These are phyloP conservation scores for Chiroxiphia lanceolata DNA, from an alignment of 2,797 vertebrate genomes.

Conservation along the genomic window DNA sequence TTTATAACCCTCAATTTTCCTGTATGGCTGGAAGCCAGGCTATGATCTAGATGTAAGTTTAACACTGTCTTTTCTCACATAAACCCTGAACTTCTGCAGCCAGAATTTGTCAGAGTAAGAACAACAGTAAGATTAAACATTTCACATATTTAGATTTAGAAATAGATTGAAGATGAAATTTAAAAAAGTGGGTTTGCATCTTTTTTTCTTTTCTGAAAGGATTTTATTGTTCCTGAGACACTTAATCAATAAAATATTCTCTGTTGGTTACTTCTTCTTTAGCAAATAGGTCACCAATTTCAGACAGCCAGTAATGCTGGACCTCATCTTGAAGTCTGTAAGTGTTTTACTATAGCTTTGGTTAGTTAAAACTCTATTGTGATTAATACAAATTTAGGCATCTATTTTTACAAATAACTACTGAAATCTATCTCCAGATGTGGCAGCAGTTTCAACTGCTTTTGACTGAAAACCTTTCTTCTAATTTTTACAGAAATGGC, in stretches of 20 bases:
- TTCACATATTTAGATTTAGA: not conserved
- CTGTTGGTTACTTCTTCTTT: not conserved
- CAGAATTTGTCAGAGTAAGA: not conserved
- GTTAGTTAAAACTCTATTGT: not conserved
- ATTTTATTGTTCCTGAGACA: not conserved
- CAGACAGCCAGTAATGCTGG: not conserved
- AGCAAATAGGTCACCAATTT: not conserved
- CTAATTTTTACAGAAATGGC: not conserved
- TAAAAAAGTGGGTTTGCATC: not conserved
- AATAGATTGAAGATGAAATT: not conserved
- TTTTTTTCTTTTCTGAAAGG: not conserved
- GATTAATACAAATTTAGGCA: not conserved
- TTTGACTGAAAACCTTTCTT: not conserved
- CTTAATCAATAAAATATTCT: not conserved
- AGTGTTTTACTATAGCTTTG: not conserved
- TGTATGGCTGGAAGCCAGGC: slow-evolving; percentile 17
- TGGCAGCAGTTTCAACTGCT: not conserved
- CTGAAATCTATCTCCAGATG: not conserved
- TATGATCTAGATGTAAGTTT: not conserved
- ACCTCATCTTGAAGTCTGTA: not conserved
- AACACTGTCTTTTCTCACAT: not conserved
- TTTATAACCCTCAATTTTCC: slow-evolving; percentile 17
- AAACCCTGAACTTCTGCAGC: not conserved
- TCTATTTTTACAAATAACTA: not conserved
- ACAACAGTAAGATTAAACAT: not conserved